Evolutionary conservation across 2,113 vertebrate genomes (phyloP).

Genomic region (Poeciliopsis prolifica): DNA sequence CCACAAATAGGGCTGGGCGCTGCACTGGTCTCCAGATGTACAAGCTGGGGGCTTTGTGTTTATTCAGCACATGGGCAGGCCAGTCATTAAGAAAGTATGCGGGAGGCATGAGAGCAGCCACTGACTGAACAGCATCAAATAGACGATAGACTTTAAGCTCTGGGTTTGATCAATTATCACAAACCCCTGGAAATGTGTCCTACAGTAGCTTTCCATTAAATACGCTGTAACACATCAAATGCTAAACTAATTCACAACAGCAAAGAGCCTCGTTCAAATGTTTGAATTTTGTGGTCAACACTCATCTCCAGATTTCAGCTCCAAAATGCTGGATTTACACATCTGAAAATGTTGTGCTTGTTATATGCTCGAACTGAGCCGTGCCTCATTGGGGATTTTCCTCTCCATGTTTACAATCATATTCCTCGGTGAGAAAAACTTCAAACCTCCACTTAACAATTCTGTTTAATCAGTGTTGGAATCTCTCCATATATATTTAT

Average conservation of each 20-base stretch:
- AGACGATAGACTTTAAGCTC: constrained; percentile 40
- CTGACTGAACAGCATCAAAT: constrained; percentile 54
- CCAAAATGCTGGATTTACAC: constrained; percentile 69
- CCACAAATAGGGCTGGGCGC: constrained; percentile 64
- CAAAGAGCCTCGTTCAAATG: constrained; percentile 12
- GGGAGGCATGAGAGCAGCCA: constrained; percentile 63
- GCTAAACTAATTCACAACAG: constrained; percentile 14
- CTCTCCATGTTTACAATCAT: constrained; percentile 82
- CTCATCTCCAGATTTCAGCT: constrained; percentile 57
- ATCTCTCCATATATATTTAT: constrained; percentile 81
- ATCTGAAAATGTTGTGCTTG: constrained; percentile 75
- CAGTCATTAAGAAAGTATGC: constrained; percentile 73
- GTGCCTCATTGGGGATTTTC: constrained; percentile 75
- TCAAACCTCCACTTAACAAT: constrained; percentile 83
- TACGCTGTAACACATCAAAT: background rate
- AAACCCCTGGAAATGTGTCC: background rate
- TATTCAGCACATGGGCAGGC: constrained; percentile 73
- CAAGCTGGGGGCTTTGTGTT: constrained; percentile 54
- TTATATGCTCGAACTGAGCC: constrained; percentile 63
- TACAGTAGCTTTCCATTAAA: background rate
- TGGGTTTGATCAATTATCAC: constrained; percentile 1
- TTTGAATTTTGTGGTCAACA: constrained; percentile 59
- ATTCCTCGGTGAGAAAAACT: constrained; percentile 81
- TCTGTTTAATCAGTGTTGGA: constrained; percentile 84
- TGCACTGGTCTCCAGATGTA: constrained; percentile 76